Evolutionary conservation across 2,113 vertebrate genomes (phyloP), one percentile per base, ranked within the genome.

Genomic region (Paracanthobrama guichenoti): DNA sequence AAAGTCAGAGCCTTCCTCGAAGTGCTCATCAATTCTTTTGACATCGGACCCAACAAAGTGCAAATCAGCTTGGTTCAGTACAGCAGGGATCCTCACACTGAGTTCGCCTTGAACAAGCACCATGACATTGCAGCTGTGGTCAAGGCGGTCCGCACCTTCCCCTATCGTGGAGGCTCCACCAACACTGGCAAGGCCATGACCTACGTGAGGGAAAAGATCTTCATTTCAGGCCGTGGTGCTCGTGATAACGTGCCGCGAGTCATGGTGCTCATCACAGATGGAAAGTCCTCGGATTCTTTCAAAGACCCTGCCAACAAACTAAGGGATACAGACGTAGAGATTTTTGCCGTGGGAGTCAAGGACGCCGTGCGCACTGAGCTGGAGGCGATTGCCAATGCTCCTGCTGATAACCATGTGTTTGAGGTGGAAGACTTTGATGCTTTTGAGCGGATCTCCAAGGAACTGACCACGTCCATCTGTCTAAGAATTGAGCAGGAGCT

Each of bases 401-500:
- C 98, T 31, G 86, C 96, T 0, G 95, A 98, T 46, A 97, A 94
- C 62, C 98, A 99, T 0, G 98, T 99, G 75, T 99, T 95, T 77
- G 96, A 97, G n/a, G 98, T 99, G 86, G 98, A 99, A 91, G 98
- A 99, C 90, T 99, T 99, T 90, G 98, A 99, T 91, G 97, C 98
- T 84, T 99, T 99, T 89, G 96, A 98, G 90, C 96, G 97, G 91
- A 99, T 99, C 90, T 98, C 98, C 3, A 97, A 99, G 91, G 97
- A 99, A 89, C 96, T 99, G 67, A 98, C 97, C 12, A 96, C 98
- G 90, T 98, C 98, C 81, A 97, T 99, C 87, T 99, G 98, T 85
- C 92, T 99, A 75, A 94, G 97, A 89, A 99, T 99, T 90, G 97
- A 99, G 89, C 98, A 99, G 91, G 98, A 99, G 79, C 92, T 98